Percentiles rank a stretch among this genome's conserved stretches.
phyloP scores from a whole-genome alignment of 2,888 invertebrate genomes.

The Drosophila borborema region DNA sequence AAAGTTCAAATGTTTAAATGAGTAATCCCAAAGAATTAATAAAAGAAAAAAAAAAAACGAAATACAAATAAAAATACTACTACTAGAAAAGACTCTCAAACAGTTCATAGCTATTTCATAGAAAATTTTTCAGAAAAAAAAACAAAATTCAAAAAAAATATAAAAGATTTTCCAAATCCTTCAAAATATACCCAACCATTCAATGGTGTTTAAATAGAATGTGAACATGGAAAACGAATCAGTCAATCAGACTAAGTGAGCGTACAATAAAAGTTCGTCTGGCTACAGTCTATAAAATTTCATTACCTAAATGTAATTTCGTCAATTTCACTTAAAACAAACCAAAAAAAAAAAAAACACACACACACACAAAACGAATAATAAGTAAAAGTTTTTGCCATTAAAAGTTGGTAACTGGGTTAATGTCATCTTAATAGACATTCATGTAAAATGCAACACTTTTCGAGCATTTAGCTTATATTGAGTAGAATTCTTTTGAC shows the following conservation, averaged over 20 bases:
- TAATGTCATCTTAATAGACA: slow-evolving; percentile 20
- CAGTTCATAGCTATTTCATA: no score
- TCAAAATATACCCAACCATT: not conserved
- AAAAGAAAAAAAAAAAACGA: no score
- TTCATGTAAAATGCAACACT: slow-evolving; percentile 3
- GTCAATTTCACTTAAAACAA: not conserved
- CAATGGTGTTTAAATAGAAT: not conserved
- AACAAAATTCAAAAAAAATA: no score
- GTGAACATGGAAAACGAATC: not conserved
- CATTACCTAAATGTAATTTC: not conserved
- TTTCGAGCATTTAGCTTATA: not conserved
- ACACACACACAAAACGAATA: no score
- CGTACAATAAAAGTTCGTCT: not conserved
- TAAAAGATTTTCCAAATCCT: no score
- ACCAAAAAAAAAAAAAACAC: no score
- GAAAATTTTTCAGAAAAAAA: no score
- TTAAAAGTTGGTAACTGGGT: slow-evolving; percentile 17
- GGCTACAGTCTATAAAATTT: not conserved
- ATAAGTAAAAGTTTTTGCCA: not conserved
- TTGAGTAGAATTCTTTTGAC: slow-evolving; percentile 9
- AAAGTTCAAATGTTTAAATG: no score
- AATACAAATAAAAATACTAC: no score
- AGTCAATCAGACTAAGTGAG: not conserved
- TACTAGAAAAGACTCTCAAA: no score
- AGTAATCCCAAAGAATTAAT: no score